Evolutionary conservation across 2,797 vertebrate species (phyloP).

Genomic region (Microchirus variegatus): DNA sequence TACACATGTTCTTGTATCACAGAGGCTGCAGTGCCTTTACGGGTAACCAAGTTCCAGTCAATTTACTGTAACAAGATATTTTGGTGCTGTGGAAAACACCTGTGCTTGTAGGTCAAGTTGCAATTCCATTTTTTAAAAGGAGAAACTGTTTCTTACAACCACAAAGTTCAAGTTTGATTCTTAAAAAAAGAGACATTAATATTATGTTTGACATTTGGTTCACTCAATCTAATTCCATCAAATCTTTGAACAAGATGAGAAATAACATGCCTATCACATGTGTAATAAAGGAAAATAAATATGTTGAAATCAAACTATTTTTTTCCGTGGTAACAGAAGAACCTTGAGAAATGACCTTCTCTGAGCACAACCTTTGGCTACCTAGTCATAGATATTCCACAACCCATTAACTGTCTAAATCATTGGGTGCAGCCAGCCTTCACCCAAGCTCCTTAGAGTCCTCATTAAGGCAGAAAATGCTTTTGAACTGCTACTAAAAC

Average conservation of each 20-base stretch:
- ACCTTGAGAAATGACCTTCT: constrained; percentile 64
- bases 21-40: constrained; percentile 10
- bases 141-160: constrained; percentile 1
- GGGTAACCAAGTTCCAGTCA: constrained; percentile 23
- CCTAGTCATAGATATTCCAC: constrained; percentile 72
- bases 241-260: too few relatives aligned
- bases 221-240: too few relatives aligned
- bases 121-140: background rate
- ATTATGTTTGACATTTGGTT: background rate
- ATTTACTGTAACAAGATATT: constrained; percentile 34
- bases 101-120: constrained; percentile 26
- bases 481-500: constrained; percentile 56
- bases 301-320: constrained; percentile 32
- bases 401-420: constrained; percentile 72
- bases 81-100: constrained; percentile 20
- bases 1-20: constrained; percentile 16
- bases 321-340: constrained; percentile 57
- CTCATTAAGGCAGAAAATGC: constrained; percentile 61
- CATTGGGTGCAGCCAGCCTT: constrained; percentile 53
- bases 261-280: background rate
- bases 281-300: constrained; percentile 15
- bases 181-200: background rate
- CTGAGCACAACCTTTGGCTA: constrained; percentile 47
- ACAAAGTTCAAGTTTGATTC: background rate
- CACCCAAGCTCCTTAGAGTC: constrained; percentile 48